Evolutionary conservation across 2,797 vertebrate species (phyloP), one percentile per base, ranked within the genome.

Genomic region (Odontamblyopus rebecca): DNA sequence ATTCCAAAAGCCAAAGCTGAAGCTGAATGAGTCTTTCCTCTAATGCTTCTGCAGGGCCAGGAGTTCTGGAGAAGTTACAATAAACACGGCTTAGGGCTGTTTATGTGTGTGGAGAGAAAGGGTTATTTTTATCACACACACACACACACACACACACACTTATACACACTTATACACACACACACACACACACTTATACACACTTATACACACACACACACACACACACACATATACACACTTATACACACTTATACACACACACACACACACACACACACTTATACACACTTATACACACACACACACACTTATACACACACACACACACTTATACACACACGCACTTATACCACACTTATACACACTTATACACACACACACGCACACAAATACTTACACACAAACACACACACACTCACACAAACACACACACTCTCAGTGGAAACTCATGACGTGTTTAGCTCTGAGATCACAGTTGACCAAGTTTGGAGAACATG

Each of bases 61-160:
- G 38, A 5, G 9, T 19, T 76, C 63, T 8, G 76, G 38, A 65
- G 6, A 61, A 61, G 27, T 61, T 61, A 71, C 80, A 78, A 87
- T 66, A 83, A 78, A 75, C 68, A 71, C 8, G 9, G 32, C 3
- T n/a, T 44, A 12, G 18, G 15, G 41, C 44, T 69, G 48, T 78
- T 70, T 88, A 73, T 86, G 85, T 84, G 54, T 68, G 79, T 69
- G 62, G 75, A 67, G 61, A 16, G 26, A 48, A 50, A 74, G 75
- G 75, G 75, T 70, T 69, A 26, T 78, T 81, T 35, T 53, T 79
- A 62, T 15, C 9, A 3, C 4, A 44, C 61, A 26, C 35, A 67
- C 13, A 4, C 61, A 27, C 16, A 70, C 59, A 26, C 38, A 11
- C 30, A 11, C 61, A 38, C 32, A 38, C 18, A 35, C 18, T n/a